Evolutionary conservation across 2,888 invertebrate genomes (phyloP), one percentile per base, ranked within the genome.

Genomic region (Heliconius ismenius): DNA sequence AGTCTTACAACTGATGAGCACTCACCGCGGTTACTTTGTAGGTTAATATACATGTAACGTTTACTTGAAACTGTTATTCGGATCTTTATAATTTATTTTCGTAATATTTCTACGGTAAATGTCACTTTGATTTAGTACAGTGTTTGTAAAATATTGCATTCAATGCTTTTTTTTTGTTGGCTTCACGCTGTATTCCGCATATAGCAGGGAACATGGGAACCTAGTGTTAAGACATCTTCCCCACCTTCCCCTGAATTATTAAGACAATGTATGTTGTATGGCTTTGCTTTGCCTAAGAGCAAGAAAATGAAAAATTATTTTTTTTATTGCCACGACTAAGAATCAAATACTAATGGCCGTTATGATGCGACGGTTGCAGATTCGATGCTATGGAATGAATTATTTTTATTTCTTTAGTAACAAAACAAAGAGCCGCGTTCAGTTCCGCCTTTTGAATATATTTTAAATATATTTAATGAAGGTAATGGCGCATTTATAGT

Each of bases 1-100:
- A 58, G 36, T 70, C 60, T 18, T 76, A 13, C 64, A 49, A 58
- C 49, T 70, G 54, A 76, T 36, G 70, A 70, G 21, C 36, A 39
- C 24, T 74, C 60, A 60, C 28, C 7, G 54, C 36, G 43, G 67
- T 70, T 18, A 58, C 6, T 73, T 73, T 64, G 67, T 63, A 78
- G 76, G 76, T 76, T 72, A 76, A 76, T 76, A 70, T 63, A 73
- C 28, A 39, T 39, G 39, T 67, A 73, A 63, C 39, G 26, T 21
- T 63, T 43, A 43, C 60, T 24, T n/a, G 58, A 32, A 54, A 70
- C 70, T 32, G 54, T 58, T 54, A 58, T 15, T 70, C 58, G n/a
- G 32, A 32, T 70, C 24, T 43, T 39, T 24, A 67, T 67, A 24
- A 67, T 67, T 43, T 67, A 58, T 70, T 36, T 58, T 70, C 70